phyloP scores from a whole-genome alignment of 2,888 invertebrate genomes.

The Cryptocephalus primarius region DNA sequence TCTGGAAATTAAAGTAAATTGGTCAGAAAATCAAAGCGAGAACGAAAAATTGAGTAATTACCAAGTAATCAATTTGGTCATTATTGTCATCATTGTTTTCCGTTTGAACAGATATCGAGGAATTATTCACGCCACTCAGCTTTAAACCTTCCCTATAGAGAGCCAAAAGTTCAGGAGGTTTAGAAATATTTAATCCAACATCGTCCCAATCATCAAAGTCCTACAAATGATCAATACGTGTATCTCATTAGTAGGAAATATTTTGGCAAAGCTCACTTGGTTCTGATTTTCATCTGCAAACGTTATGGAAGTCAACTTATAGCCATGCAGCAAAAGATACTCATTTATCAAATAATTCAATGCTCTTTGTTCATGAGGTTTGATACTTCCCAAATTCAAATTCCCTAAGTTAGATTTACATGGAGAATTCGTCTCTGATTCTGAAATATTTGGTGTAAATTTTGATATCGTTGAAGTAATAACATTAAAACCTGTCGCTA shows the following conservation, averaged over 20 bases:
- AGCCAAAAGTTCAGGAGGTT: constrained; percentile 63
- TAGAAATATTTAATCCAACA: constrained; percentile 75
- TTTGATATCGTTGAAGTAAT: neutral
- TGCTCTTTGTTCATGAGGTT: constrained; percentile 73
- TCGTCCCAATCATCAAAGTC: constrained; percentile 91
- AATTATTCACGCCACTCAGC: constrained; percentile 38
- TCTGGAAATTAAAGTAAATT: too few species aligned
- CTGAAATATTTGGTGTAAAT: constrained; percentile 24
- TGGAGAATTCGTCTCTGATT: constrained; percentile 41
- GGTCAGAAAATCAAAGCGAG: neutral
- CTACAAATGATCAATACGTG: constrained; percentile 29
- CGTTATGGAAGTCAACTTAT: constrained; percentile 79
- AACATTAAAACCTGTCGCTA: constrained; percentile 49
- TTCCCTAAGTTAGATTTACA: constrained; percentile 37
- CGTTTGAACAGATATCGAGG: constrained; percentile 39
- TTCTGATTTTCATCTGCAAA: constrained; percentile 86
- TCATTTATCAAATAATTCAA: constrained; percentile 82
- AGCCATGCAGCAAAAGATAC: constrained; percentile 65
- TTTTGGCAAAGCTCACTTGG: constrained; percentile 44
- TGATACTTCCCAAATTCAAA: constrained; percentile 43
- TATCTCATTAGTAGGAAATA: neutral
- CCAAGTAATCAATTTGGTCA: constrained; percentile 26
- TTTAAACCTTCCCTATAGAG: constrained; percentile 49
- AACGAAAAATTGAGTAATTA: constrained; percentile 7
- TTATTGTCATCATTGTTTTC: constrained; percentile 22